Conservation (phyloP, 1,140 invertebrate species). For the Plutomurus gul region DNA sequence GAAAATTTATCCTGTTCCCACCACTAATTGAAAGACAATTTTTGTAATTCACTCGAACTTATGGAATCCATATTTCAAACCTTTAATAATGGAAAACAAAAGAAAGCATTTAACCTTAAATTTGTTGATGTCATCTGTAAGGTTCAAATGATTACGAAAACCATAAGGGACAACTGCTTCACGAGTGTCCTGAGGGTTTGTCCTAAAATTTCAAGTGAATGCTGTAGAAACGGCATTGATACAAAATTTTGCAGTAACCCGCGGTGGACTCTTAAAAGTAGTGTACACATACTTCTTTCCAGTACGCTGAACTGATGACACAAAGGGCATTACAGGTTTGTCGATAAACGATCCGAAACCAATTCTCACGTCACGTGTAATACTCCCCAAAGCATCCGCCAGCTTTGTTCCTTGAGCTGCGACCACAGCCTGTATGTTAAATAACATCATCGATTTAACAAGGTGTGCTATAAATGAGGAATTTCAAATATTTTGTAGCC, state of each 20-base stretch:
- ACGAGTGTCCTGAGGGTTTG: too few species aligned
- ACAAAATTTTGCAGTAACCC: not conserved
- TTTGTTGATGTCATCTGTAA: conserved; percentile 35
- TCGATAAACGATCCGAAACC: conserved; percentile 79
- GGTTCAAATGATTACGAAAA: conserved; percentile 52
- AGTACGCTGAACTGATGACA: not conserved
- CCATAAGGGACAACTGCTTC: conserved; percentile 47
- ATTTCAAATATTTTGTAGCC: not conserved
- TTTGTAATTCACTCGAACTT: too few species aligned
- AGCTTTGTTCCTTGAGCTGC: conserved; percentile 61
- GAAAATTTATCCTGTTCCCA: too few species aligned
- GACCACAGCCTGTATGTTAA: too few species aligned
- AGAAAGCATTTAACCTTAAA: not conserved
- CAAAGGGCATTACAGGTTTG: conserved; percentile 59
- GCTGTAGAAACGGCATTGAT: not conserved
- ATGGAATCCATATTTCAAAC: too few species aligned
- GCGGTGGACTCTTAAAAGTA: not conserved
- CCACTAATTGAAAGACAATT: too few species aligned
- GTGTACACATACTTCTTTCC: not conserved
- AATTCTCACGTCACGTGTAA: conserved; percentile 80
- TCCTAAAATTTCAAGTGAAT: too few species aligned
- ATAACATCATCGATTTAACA: too few species aligned
- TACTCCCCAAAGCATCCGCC: conserved; percentile 66
- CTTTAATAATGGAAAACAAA: too few species aligned
- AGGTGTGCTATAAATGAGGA: conserved; percentile 14